Percentiles rank a stretch among this genome's conserved stretches.
phyloP scores from a whole-genome alignment of 2,797 vertebrate species.

The Ptychobarbus kaznakovi region DNA sequence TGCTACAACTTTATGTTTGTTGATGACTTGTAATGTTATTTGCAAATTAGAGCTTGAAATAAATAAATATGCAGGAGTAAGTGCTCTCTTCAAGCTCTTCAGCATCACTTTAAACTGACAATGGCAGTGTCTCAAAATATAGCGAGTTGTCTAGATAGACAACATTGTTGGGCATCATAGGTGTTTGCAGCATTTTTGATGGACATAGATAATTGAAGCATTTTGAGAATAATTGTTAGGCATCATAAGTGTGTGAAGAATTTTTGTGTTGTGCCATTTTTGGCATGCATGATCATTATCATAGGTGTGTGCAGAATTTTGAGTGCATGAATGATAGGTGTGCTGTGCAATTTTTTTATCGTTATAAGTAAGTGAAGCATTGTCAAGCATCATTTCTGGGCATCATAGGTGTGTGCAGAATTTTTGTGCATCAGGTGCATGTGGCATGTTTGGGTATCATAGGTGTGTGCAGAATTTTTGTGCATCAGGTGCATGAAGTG shows the following conservation, averaged over 20 bases:
- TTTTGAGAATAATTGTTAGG: not conserved
- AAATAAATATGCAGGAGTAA: not conserved
- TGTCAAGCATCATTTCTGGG: not conserved
- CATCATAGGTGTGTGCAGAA: not conserved
- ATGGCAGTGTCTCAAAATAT: not conserved
- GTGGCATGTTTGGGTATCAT: not conserved
- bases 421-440: not conserved
- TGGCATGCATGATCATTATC: no score
- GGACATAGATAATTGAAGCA: not conserved
- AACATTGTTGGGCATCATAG: not conserved
- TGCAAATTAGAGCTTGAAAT: no score
- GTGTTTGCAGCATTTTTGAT: not conserved
- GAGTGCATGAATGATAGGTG: not conserved
- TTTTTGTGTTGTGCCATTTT: not conserved
- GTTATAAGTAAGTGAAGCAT: not conserved
- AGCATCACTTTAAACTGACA: conserved; percentile 38
- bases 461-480: not conserved
- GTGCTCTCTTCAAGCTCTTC: not conserved
- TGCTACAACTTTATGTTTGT: not conserved
- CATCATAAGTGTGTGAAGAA: not conserved
- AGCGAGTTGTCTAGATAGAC: conserved; percentile 5
- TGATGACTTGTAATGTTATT: not conserved
- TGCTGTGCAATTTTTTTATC: not conserved
- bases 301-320: not conserved
- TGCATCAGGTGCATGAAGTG: not conserved